Conservation (phyloP, 1,140 invertebrate species). For the Drosophila nebulosa region DNA sequence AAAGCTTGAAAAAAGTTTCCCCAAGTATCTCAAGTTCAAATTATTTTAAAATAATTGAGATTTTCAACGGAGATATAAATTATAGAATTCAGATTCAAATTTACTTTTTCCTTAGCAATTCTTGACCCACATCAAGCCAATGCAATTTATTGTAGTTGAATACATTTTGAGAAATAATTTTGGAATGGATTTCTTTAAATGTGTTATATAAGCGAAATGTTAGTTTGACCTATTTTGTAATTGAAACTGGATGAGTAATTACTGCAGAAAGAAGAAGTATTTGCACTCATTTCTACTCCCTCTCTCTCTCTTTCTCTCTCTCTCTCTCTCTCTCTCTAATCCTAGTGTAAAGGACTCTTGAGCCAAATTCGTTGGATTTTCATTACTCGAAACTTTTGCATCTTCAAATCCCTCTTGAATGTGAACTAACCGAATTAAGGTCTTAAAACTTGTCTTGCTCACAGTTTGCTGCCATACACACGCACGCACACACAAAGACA, state of each 20-base stretch:
- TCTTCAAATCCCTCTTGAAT: conserved; percentile 1
- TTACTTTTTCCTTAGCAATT: no score
- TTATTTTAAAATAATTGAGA: no score
- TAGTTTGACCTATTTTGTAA: not conserved
- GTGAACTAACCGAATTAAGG: conserved; percentile 9
- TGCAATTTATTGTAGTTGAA: no score
- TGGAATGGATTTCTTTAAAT: not conserved
- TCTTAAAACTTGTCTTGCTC: conserved; percentile 4
- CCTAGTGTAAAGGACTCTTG: not conserved
- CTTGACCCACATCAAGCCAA: no score
- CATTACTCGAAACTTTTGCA: not conserved
- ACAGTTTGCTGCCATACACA: not conserved
- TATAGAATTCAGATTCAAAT: no score
- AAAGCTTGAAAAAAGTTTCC: no score
- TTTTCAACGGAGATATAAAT: no score
- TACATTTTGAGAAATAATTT: not conserved
- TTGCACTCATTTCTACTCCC: not conserved
- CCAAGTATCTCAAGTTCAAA: no score
- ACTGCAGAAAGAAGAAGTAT: not conserved
- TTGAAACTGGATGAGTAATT: not conserved
- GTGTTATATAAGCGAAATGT: not conserved
- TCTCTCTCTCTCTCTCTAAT: no score
- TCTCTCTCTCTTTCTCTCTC: no score
- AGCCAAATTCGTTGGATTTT: not conserved
- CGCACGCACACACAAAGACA: not conserved